Base-by-base conservation (phyloP, 2,888 invertebrate genomes). In the Copidosoma aretas region DNA sequence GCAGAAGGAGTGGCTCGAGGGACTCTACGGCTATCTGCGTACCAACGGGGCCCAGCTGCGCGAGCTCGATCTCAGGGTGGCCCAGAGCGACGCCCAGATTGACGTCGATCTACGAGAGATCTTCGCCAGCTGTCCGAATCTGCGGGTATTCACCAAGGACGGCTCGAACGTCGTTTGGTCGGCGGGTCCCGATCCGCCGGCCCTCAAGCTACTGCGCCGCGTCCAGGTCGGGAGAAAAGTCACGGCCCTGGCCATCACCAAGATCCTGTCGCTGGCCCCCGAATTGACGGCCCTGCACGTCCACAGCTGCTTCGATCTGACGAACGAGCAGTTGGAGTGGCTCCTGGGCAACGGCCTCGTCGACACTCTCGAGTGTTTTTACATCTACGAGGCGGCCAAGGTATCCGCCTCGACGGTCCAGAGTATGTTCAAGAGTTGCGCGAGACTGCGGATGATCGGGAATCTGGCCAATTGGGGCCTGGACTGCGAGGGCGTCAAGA, bases 381-480 rank as follows among this genome's bases (percentile, higher is more conserved):
- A 84, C 66, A 80, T 85, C 46, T 83, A 84, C 67, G 82, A 85
- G 63, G 82, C 84, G 5, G 81, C 79, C 54, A 77, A 81, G 57
- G 78, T 84, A 15, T 81, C 83, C 0, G 80, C 79, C 15, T 73
- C 75, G 4, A 80, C 82, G 5, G 78, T 84, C 21, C 73, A 81
- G 10, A 77, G 78, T 39, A 77, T 84, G 73, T 75, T 84, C 46
- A 78, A 81, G 62, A 77, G 75, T 54, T 84, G 84, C 69, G 77
- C 77, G 53, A 79, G 78, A 70, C 75, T 85, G 14, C 74, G 77
- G 54, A 77, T 76, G 64, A 81, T 84, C 21, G 85, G 85, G 0
- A 84, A 85, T 67, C 74, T 85, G n/a, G 79, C 78, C 10, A 85
- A 84, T 68, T 85, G 84, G 84, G 82, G 80, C 12, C 75, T 84